Conservation (phyloP, 2,888 invertebrate species). For the Nomada ruficornis region DNA sequence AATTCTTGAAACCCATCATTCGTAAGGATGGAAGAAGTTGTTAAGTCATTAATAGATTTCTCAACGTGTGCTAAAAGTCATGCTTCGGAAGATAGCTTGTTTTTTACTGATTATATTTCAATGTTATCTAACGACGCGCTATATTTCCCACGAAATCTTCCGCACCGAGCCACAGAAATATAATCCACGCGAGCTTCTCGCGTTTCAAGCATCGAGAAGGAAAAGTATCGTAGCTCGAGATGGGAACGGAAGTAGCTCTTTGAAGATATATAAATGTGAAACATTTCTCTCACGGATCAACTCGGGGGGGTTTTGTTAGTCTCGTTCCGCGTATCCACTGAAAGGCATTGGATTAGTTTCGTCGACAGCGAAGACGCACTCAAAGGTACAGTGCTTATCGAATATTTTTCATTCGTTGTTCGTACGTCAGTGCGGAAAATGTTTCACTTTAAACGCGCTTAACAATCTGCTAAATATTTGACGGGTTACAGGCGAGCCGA, state of each 20-base stretch:
- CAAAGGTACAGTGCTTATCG: constrained; percentile 9
- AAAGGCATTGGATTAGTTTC: constrained; percentile 35
- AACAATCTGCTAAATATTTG: neutral
- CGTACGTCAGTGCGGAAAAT: neutral
- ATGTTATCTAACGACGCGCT: neutral
- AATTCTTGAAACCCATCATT: no score
- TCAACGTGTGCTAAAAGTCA: no score
- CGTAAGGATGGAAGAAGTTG: no score
- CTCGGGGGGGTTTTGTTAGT: constrained; percentile 6
- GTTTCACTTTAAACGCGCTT: neutral
- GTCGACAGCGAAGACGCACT: neutral
- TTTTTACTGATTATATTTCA: neutral
- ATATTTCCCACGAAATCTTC: neutral
- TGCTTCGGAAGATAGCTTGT: no score
- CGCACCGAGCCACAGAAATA: no score
- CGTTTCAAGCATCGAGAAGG: constrained; percentile 7
- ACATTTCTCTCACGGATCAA: constrained; percentile 29
- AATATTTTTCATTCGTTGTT: neutral
- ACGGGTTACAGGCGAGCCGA: neutral
- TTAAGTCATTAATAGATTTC: no score
- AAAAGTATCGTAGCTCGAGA: constrained; percentile 13
- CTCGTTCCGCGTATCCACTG: neutral
- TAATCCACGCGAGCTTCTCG: neutral
- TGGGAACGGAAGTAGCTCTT: constrained; percentile 3
- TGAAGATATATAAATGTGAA: constrained; percentile 42